Evolutionary conservation across 2,797 vertebrate genomes (phyloP), one percentile per base, ranked within the genome.

Genomic region (Liasis olivaceus): DNA sequence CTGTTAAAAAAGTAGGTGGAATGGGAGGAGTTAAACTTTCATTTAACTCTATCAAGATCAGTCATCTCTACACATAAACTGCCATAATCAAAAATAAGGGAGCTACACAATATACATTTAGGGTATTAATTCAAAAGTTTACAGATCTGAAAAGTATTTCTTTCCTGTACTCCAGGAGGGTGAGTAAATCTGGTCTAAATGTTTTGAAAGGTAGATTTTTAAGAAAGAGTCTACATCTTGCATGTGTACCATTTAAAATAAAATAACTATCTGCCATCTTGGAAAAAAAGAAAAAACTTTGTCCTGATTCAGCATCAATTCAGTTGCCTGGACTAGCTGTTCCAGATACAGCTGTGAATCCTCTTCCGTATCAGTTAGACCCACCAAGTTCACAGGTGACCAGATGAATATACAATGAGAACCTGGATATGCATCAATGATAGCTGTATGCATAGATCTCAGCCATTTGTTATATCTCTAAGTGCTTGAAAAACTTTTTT

Each of bases 391-490:
- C 59, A 63, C 72, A 26, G 22, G 72, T 72, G 47, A 92, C 42
- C 31, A 54, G 69, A 63, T 20, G 42, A 63, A 7, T 20, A 88
- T 58, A n/a, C 47, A 56, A 11, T 56, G 22, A 56, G 87, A n/a
- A 92, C 64, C 60, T 59, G 88, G 59, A 89, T 84, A 89, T 28
- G 42, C 58, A 88, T 88, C 59, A 84, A 22, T 56, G 62, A 89
- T 77, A 56, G 60, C 91, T 92, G 87, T 72, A 92, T 85, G 87
- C 20, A 77, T 14, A 28, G 72, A 64, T 89, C 20, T 24, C 60
- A 6, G 36, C 26, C 26, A 15, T 47, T 92, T 56, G 66, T 36
- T 47, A 42, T 63, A 84, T 22, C 2, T 81, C 69, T 36, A 47
- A 86, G 47, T 91, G 54, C n/a, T 42, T 91, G 28, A 87, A 91